These are phyloP conservation scores for Synchiropus splendidus DNA, from an alignment of 2,113 vertebrate genomes.

Conservation along the genomic window DNA sequence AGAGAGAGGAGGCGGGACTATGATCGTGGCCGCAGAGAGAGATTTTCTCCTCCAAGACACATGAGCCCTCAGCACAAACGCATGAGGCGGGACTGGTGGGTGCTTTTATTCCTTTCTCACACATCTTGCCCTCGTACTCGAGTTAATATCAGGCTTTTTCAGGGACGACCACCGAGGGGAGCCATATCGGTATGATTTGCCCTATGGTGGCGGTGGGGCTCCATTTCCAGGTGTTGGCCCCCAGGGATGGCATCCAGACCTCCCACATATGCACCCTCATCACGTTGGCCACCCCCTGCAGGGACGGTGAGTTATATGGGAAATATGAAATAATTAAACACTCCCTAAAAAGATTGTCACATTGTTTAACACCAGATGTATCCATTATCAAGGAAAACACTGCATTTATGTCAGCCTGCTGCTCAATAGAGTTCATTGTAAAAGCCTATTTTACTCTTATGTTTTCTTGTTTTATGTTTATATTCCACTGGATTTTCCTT, in stretches of 20 bases:
- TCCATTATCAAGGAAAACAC: no score
- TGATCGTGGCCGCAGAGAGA: constrained; percentile 76
- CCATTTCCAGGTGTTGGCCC: constrained; percentile 52
- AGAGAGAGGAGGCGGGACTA: constrained; percentile 82
- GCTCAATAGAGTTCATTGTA: no score
- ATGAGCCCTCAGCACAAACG: constrained; percentile 87
- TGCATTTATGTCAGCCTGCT: no score
- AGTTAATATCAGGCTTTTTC: background rate
- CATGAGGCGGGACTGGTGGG: constrained; percentile 85
- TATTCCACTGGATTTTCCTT: no score
- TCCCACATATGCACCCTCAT: constrained; percentile 76
- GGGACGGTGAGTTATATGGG: constrained; percentile 66
- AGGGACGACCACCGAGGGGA: constrained; percentile 86
- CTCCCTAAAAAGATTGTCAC: no score
- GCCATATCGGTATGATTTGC: constrained; percentile 82
- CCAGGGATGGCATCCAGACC: constrained; percentile 79
- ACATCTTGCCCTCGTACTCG: no score
- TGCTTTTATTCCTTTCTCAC: no score
- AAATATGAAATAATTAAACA: no score
- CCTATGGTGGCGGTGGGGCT: constrained; percentile 64
- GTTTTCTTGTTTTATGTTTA: no score
- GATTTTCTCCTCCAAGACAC: constrained; percentile 80
- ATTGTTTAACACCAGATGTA: no score
- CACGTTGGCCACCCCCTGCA: constrained; percentile 77
- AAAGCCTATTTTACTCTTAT: no score